Conservation (phyloP, 2,888 invertebrate species). For the Formica aserva region DNA sequence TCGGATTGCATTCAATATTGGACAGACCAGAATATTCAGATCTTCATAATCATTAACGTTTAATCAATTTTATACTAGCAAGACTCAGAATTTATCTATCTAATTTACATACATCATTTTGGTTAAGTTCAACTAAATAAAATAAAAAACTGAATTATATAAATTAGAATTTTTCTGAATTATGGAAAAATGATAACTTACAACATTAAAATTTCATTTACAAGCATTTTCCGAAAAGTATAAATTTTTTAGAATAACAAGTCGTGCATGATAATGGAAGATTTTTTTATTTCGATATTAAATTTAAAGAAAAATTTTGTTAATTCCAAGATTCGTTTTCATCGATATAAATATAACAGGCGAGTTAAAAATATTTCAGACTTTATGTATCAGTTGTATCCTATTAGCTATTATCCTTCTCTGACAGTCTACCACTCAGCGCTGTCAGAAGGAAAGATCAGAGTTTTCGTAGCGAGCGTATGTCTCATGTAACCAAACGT, state of each 20-base stretch:
- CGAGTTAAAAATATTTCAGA: not conserved
- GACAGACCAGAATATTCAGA: not conserved
- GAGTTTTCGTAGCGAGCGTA: not conserved
- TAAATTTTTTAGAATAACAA: not conserved
- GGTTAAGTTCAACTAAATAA: not conserved
- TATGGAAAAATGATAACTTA: not conserved
- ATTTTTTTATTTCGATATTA: not conserved
- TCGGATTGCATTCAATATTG: constrained; percentile 2
- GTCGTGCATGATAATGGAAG: not conserved
- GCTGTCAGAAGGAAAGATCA: constrained; percentile 1
- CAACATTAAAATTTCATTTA: constrained; percentile 3
- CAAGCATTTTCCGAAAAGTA: not conserved
- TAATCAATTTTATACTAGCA: not conserved
- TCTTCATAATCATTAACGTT: constrained; percentile 15
- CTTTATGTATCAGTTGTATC: not conserved
- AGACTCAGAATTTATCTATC: not conserved
- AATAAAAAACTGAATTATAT: not conserved
- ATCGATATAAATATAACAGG: not conserved
- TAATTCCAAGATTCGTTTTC: not conserved
- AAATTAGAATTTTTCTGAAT: not conserved
- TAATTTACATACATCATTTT: not conserved
- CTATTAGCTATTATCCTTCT: not conserved
- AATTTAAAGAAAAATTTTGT: not conserved
- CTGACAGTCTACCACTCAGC: not conserved
- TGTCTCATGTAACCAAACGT: constrained; percentile 32